Base-by-base conservation (phyloP, 23 tunicate genomes). In the Clavelina lepadiformis region DNA sequence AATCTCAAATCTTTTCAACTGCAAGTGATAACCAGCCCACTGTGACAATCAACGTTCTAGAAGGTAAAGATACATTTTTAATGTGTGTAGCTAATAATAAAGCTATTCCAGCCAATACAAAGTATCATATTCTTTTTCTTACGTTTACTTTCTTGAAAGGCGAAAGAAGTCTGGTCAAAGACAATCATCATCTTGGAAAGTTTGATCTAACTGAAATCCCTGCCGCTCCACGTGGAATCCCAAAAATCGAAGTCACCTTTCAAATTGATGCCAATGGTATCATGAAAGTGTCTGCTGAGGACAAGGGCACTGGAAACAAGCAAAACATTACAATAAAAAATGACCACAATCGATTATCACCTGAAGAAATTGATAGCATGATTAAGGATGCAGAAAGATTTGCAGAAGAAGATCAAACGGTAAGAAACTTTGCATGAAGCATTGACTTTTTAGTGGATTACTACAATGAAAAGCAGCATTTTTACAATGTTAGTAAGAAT, bases 21-120 rank as follows among this genome's bases (percentile, higher is more conserved):
- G 93, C 93, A 23, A 73, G 91, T 41, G 93, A 83, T 55, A 83
- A 78, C 65, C 93, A 83, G 69, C 85, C 79, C 23, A 78, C 93
- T 36, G 93, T 83, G 25, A 78, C 93, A 18, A 83, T 83, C 53
- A 81, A 81, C 34, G 80, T 81, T 47, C 32, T 74, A 54, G 80
- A 73, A 73, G 80, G 80, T 81, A 81, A 60, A 41, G 49, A 41
- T 11, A 41, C 11, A 15, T 41, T 41, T 41, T 11, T 11, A 41
- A 41, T 41, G 11, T 41, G 49, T 41, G 15, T 15, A 11, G 49
- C 49, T 11, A 11, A 11, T 11, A 15, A 11, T 41, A 41, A 41
- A 41, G 49, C 15, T 11, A 41, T 11, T 11, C 15, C 15, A 15
- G 15, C 11, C 15, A 41, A 11, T 15, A 41, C 49, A 15, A 41